A percentile compares a stretch with the other conserved stretches of the same genome.
Evolutionary conservation across 2,888 invertebrate species (phyloP).

Genomic region (Cryptocephalus moraei): DNA sequence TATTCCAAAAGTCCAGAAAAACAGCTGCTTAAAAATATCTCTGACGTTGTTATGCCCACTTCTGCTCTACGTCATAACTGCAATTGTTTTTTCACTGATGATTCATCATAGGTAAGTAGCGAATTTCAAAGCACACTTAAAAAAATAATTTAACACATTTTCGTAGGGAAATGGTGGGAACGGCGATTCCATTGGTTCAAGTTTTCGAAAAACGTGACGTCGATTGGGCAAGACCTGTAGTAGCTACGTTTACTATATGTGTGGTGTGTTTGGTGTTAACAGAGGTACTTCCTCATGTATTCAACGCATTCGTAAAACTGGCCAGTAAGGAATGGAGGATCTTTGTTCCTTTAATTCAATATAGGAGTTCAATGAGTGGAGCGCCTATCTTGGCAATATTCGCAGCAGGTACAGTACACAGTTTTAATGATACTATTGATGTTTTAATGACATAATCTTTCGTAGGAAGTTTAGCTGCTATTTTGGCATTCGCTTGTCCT

Average conservation of each 20-base stretch:
- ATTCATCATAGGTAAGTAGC: conserved; percentile 36
- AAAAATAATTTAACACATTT: conserved; percentile 8
- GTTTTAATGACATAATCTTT: background rate
- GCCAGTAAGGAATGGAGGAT: conserved; percentile 54
- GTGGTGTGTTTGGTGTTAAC: conserved; percentile 51
- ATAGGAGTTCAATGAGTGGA: conserved; percentile 49
- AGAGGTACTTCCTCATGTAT: conserved; percentile 48
- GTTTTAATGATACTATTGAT: too few species aligned
- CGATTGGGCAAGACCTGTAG: conserved; percentile 49
- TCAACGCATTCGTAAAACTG: conserved; percentile 44
- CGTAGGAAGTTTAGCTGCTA: conserved; percentile 51
- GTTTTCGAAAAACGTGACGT: conserved; percentile 49
- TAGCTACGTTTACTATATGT: conserved; percentile 49
- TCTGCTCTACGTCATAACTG: conserved; percentile 27
- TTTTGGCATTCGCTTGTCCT: conserved; percentile 53
- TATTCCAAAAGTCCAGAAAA: conserved; percentile 26
- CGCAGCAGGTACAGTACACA: conserved; percentile 41
- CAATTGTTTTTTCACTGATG: conserved; percentile 36
- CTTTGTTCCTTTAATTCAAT: conserved; percentile 49
- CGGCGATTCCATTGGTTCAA: conserved; percentile 49
- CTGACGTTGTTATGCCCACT: conserved; percentile 33
- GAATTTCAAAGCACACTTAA: background rate
- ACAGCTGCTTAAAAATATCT: conserved; percentile 26
- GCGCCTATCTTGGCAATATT: conserved; percentile 55
- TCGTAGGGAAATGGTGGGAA: conserved; percentile 45